Conservation (phyloP, 2,113 vertebrate genomes). For the Paratilapia polleni region DNA sequence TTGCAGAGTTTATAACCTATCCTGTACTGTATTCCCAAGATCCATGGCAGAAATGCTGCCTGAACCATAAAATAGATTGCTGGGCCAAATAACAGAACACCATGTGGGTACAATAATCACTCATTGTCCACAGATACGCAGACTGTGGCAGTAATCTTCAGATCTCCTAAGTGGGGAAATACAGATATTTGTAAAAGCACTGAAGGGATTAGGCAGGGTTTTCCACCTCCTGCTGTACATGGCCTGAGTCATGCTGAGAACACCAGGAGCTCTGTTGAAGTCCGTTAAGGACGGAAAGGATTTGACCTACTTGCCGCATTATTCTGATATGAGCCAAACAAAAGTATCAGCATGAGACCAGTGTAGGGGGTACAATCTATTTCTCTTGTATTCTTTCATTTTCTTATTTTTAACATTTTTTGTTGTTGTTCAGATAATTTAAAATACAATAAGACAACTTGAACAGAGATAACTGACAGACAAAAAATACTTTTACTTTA, state of each 20-base stretch:
- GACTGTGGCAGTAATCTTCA: slow-evolving; percentile 58
- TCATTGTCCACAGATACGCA: slow-evolving; percentile 62
- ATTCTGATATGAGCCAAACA: slow-evolving; percentile 75
- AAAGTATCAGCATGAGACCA: slow-evolving; percentile 64
- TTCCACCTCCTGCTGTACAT: slow-evolving; percentile 73
- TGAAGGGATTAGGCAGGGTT: slow-evolving; percentile 80
- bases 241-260: slow-evolving; percentile 72
- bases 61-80: slow-evolving; percentile 57
- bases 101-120: slow-evolving; percentile 60
- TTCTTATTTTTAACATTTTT: neutral
- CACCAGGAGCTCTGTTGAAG: slow-evolving; percentile 62
- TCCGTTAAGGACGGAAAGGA: slow-evolving; percentile 61
- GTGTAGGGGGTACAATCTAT: slow-evolving; percentile 25
- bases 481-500: fast-evolving
- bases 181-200: slow-evolving; percentile 75
- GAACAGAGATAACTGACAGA: neutral
- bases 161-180: slow-evolving; percentile 65
- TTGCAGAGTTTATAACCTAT: neutral
- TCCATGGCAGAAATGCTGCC: slow-evolving; percentile 24
- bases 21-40: slow-evolving; percentile 30
- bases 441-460: neutral
- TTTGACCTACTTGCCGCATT: slow-evolving; percentile 67
- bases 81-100: slow-evolving; percentile 47
- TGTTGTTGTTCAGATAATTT: neutral
- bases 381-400: slow-evolving; percentile 7